Percentiles rank a stretch among this genome's conserved stretches.
Evolutionary conservation across 2,113 vertebrate species (phyloP).

Genomic region (Rattus rattus): DNA sequence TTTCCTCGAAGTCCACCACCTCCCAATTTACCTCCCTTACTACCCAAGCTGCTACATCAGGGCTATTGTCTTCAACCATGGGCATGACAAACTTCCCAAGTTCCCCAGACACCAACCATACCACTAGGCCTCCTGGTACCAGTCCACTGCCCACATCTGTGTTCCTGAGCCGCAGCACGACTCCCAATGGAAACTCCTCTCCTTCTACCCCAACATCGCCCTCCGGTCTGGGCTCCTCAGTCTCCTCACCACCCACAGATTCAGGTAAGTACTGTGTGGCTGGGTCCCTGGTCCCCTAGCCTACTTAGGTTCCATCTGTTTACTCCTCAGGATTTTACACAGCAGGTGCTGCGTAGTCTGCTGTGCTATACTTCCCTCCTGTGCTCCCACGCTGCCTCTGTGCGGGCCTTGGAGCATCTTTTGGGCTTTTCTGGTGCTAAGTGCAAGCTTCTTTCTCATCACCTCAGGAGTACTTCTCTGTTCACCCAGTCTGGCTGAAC

Average conservation of each 20-base stretch:
- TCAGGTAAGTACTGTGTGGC: neutral
- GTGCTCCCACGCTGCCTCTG: rapidly evolving
- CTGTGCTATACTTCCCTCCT: rapidly evolving
- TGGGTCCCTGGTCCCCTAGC: rapidly evolving
- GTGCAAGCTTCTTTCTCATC: too few relatives aligned
- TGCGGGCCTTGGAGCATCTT: too few relatives aligned
- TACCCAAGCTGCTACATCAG: rapidly evolving
- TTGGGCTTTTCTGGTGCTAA: too few relatives aligned
- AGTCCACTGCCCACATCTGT: rapidly evolving
- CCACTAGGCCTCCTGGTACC: neutral
- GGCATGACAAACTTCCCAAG: neutral
- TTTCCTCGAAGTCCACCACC: conserved; percentile 10
- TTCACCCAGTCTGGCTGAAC: neutral
- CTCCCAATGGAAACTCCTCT: rapidly evolving
- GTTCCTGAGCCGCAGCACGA: rapidly evolving
- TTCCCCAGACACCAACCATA: conserved; percentile 25
- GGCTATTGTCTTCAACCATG: neutral
- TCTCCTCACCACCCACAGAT: neutral
- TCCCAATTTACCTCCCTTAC: conserved; percentile 16
- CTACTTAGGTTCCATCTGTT: neutral
- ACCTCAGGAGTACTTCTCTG: neutral
- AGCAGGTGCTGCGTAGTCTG: neutral
- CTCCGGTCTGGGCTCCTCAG: rapidly evolving
- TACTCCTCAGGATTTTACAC: rapidly evolving
- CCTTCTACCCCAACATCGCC: rapidly evolving